Base-by-base conservation (phyloP, 2,888 invertebrate genomes). In the Drepana falcataria region DNA sequence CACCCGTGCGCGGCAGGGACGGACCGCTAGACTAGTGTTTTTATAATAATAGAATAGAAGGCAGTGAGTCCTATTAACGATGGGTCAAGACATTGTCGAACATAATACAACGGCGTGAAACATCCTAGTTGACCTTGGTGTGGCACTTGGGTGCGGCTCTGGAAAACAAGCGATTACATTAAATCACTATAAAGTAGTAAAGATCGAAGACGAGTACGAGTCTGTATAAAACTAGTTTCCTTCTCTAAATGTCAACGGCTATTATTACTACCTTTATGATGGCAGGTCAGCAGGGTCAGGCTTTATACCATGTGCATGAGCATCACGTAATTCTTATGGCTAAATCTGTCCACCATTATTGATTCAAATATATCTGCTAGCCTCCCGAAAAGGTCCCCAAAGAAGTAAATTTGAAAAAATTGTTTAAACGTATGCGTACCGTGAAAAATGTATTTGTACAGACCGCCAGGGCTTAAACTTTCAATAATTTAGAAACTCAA, bases 231-330 rank as follows among this genome's bases (percentile, higher is more conserved):
- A 88, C 88, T 75, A 81, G 89, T 88, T 87, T 75, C 58, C 57
- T 68, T 64, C 57, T 71, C 63, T 81, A 87, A 89, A 88, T 90
- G 85, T 84, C 86, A 88, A 81, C 83, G 57, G 66, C 78, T 87
- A 87, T 87, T 87, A 87, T 88, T 87, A 87, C 71, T 73, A 60
- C 59, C 67, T 64, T 64, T 60, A 52, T 49, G 57, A 59, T 60
- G 47, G 9, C 61, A 70, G 85, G 85, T 85, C 83, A 78, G 56
- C 66, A 64, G 75, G 77, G 81, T 82, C 78, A 79, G 57, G 63
- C 63, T 55, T 61, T 65, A 48, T 59, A 59, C 63, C 64, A 66
- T 68, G 62, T 71, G 60, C 65, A 66, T 60, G 65, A 65, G 55
- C 58, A 66, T 63, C 61, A 61, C 54, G 61, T 53, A 59, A 61